phyloP scores from a whole-genome alignment of 2,888 invertebrate species.

The Caradrina clavipalpis region DNA sequence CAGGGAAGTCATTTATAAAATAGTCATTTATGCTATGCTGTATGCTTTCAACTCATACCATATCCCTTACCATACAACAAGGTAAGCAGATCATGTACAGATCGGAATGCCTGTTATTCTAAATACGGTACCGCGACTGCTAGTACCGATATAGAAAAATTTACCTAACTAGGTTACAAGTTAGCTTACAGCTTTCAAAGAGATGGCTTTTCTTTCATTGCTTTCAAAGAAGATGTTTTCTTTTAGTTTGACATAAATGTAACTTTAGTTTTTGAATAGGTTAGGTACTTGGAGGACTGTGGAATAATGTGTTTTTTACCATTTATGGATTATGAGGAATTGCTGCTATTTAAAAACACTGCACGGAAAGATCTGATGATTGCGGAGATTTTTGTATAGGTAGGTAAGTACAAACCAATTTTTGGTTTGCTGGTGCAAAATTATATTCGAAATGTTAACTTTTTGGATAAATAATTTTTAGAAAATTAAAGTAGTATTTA shows the following conservation, averaged over 20 bases:
- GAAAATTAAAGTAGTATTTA: no score
- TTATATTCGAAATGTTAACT: no score
- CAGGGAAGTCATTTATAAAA: no score
- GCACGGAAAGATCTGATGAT: not conserved
- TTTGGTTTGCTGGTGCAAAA: no score
- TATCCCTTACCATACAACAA: constrained; percentile 41
- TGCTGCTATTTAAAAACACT: not conserved
- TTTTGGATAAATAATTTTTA: no score
- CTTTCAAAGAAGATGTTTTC: constrained; percentile 10
- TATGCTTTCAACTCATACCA: constrained; percentile 3
- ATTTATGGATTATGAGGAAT: not conserved
- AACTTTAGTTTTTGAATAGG: not conserved
- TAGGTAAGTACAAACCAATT: no score
- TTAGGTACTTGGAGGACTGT: not conserved
- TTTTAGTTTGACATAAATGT: not conserved
- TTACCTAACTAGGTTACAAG: constrained; percentile 40
- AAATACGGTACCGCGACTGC: constrained; percentile 36
- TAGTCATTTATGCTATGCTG: no score
- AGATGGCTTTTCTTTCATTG: constrained; percentile 36
- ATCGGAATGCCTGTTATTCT: constrained; percentile 45
- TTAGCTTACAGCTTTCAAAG: constrained; percentile 33
- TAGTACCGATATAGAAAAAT: constrained; percentile 36
- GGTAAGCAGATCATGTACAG: constrained; percentile 49
- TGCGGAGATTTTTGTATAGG: no score
- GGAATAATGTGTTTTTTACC: not conserved